A percentile compares a stretch with the other conserved stretches of the same genome.
phyloP scores from a whole-genome alignment of 2,888 invertebrate species.

The Ichneumon xanthorius region DNA sequence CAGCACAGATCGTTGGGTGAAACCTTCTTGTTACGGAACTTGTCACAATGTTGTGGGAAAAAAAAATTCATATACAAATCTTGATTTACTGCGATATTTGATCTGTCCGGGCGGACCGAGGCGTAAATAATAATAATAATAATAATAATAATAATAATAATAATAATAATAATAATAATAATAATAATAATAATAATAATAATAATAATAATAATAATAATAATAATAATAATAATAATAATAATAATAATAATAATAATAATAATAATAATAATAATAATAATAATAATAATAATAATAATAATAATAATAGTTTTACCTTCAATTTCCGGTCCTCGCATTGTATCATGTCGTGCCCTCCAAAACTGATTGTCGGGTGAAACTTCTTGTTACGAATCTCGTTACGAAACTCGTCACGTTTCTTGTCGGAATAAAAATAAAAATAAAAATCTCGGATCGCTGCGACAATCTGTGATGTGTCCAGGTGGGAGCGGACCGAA shows the following conservation, averaged over 20 bases:
- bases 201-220: background rate
- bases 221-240: background rate
- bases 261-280: background rate
- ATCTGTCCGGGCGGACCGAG: no score
- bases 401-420: background rate
- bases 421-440: background rate
- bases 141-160: background rate
- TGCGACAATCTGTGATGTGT: no score
- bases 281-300: background rate
- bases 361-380: background rate
- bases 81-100: no score
- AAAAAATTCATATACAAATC: background rate
- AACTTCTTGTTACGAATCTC: background rate
- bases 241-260: background rate
- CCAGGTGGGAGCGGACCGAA: no score
- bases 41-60: background rate
- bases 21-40: background rate
- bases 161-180: background rate
- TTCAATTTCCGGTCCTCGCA: slow-evolving; percentile 46
- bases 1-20: background rate
- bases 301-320: slow-evolving; percentile 14
- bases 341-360: slow-evolving; percentile 22
- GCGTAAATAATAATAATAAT: no score
- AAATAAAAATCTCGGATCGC: no score
- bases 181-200: background rate